Base-by-base conservation (phyloP, 1,140 invertebrate species). In the Pogonus chalceus region DNA sequence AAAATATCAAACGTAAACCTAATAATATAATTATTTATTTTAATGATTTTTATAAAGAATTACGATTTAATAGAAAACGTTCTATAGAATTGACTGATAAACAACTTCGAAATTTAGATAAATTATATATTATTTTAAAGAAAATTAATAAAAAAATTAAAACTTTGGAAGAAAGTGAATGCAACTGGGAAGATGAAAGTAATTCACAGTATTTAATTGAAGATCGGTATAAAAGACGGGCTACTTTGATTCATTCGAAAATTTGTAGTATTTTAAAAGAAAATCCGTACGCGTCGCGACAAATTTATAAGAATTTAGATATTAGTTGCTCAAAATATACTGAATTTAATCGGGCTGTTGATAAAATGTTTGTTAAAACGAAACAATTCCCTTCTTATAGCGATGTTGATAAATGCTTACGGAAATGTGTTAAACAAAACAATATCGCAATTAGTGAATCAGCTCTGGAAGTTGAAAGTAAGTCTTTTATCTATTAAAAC, bases 361-460 rank as follows among this genome's bases (percentile, higher is more conserved):
- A 72, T 53, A 63, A 74, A 55, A 72, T 76, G 69, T 66, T 72
- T 26, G 64, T 71, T 62, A 66, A 69, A 53, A 65, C 74, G 66
- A 52, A 65, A 53, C 57, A 60, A 23, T 79, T 80, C 60, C 80
- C 80, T 1, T 78, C 79, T 58, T 81, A 77, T 61, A 60, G 62
- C n/a, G 79, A 81, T 60, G 71, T 82, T 20, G 60, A 77, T 14
- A 65, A 74, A 9, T 70, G 71, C 37, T 64, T 81, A 20, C 59
- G 62, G 18, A 70, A 69, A 31, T 73, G 73, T 39, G 76, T 69
- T 50, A 62, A 61, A 35, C 61, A 68, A 2, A 58, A 74, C 37
- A 64, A 72, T 26, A 60, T 80, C 22, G 54, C 64, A 1, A 57
- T 80, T 20, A 63, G 62, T 18, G 64, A 60, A 37, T 62, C 62